These are phyloP conservation scores for Chelonus insularis DNA, from an alignment of 1,140 invertebrate species.

Conservation along the genomic window DNA sequence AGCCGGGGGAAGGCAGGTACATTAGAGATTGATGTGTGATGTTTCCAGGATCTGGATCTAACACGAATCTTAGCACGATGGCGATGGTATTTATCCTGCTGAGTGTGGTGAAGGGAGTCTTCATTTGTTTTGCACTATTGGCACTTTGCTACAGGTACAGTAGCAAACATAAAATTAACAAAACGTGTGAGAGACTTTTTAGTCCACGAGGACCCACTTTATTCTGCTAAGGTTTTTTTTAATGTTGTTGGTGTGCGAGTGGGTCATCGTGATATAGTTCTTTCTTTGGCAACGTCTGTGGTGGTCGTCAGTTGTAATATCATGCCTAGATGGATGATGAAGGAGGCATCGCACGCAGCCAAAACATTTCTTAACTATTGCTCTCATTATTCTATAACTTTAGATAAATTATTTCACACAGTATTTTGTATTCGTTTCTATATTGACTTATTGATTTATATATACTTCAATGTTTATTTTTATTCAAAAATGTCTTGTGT, in stretches of 20 bases:
- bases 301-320: slow-evolving; percentile 49
- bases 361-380: slow-evolving; percentile 25
- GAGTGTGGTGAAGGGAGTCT: slow-evolving; percentile 87
- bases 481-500: too few species aligned
- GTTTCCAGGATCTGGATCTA: slow-evolving; percentile 69
- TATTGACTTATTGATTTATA: too few species aligned
- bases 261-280: slow-evolving; percentile 32
- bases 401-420: slow-evolving; percentile 7
- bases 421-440: too few species aligned
- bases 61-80: slow-evolving; percentile 83
- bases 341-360: slow-evolving; percentile 57
- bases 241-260: slow-evolving; percentile 13
- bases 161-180: slow-evolving; percentile 47
- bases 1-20: background rate
- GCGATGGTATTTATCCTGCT: slow-evolving; percentile 90
- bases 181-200: background rate
- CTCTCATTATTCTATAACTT: slow-evolving; percentile 7
- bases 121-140: slow-evolving; percentile 91
- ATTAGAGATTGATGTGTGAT: slow-evolving; percentile 23
- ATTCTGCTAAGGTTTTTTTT: background rate
- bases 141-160: slow-evolving; percentile 94
- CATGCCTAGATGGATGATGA: slow-evolving; percentile 55
- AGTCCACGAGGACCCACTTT: background rate
- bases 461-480: too few species aligned
- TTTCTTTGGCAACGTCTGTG: slow-evolving; percentile 49